Evolutionary conservation across 1,140 invertebrate species (phyloP), one percentile per base, ranked within the genome.

Genomic region (Drosophila tani): DNA sequence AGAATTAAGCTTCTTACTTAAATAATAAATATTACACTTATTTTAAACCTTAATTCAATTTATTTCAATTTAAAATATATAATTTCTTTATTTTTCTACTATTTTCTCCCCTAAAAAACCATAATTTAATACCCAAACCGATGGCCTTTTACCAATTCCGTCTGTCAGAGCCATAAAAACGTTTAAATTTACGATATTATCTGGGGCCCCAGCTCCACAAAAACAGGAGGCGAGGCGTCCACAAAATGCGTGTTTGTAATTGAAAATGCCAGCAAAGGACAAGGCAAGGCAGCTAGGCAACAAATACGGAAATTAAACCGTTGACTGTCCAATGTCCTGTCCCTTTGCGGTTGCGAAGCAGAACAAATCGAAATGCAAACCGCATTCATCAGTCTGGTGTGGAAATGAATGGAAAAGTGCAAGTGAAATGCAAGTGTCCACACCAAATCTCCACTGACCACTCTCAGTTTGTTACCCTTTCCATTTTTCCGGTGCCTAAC

Each of bases 281-380:
- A 38, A 38, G 29, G n/a, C 50, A 14, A 35, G 38, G 38, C 38
- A 40, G 40, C 40, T 46, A 51, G 49, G 49, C 64, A 53, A 75
- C 82, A 65, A 64, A 69, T 40, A 50, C 64, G 75, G 53, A 78
- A 85, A 59, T 78, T 65, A 65, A 79, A 86, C 43, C 75, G 64
- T 79, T 69, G 68, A 74, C 60, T 70, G 79, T 50, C 53, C 19
- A 56, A 40, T 40, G 53, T 56, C 51, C 51, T 50, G 27, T 35
- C 35, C 53, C 57, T 78, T 78, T 65, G 77, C 46, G 77, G 75
- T 82, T 70, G 64, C 57, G 19, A 17, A 11, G 19, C 40, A 19
- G 57, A 59, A 35, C 29, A 35, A 71, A 69, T 41, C 51, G 51
- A 70, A 70, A 71, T 41, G 24, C 69, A 60, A 51, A 73, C 67